These are phyloP conservation scores for Balearica regulorum DNA, from an alignment of 2,797 vertebrate genomes.

Conservation along the genomic window DNA sequence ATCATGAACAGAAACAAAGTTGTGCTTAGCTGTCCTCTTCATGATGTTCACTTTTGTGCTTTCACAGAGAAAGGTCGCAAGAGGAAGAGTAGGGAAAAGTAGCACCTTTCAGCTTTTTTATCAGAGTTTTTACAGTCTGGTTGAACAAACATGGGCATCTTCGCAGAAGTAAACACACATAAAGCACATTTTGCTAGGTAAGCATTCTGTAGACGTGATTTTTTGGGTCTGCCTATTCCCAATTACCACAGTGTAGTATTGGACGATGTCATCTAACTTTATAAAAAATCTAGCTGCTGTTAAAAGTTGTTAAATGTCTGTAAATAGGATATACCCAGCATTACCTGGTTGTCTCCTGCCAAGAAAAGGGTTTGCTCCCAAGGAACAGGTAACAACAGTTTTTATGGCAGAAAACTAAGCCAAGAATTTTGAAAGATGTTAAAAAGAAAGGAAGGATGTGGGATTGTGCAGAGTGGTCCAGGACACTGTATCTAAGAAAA, in stretches of 20 bases:
- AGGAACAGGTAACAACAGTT: not conserved
- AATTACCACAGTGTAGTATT: not conserved
- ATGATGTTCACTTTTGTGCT: not conserved
- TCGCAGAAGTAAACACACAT: not conserved
- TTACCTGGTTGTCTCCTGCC: not conserved
- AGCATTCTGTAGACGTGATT: not conserved
- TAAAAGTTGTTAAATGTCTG: not conserved
- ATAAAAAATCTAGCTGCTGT: not conserved
- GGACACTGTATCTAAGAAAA: slow-evolving; percentile 11
- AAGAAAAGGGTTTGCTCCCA: not conserved
- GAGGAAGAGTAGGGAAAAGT: not conserved
- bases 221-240: not conserved
- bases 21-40: not conserved
- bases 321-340: not conserved
- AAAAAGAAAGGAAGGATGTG: slow-evolving; percentile 4
- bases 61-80: not conserved
- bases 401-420: not conserved
- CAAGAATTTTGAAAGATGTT: not conserved
- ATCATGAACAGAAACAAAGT: not conserved
- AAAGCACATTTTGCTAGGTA: not conserved
- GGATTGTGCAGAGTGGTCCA: not conserved
- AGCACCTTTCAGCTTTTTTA: not conserved
- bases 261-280: not conserved
- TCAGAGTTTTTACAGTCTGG: not conserved
- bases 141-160: not conserved